Evolutionary conservation across 1,140 invertebrate genomes (phyloP), one percentile per base, ranked within the genome.

Genomic region (Drosophila insularis): DNA sequence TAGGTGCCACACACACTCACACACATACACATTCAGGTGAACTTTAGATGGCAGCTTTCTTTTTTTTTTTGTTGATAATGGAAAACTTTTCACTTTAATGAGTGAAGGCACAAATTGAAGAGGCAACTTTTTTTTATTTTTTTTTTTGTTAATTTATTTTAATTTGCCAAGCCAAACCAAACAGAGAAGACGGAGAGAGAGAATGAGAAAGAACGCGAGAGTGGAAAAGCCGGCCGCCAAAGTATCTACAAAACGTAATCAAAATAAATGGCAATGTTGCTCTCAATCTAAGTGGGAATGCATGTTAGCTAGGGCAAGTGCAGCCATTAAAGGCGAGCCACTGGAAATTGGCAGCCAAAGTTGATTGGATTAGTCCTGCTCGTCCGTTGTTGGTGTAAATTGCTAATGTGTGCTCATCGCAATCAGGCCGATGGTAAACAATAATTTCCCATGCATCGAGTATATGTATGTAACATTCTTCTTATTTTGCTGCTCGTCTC

Each of bases 121-220:
- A n/a, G 21, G 62, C 31, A 31, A 14, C 66, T 80, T 31, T 63
- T 27, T 0, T 23, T 27, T 27, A 5, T 6, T 6, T 27, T 1
- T 27, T 27, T 27, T 27, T 66, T 71, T 70, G 69, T 80, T 85
- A 86, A 78, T 85, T 81, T 78, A 69, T 81, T 86, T 78, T 75
- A 78, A 86, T 87, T 81, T 84, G 50, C 66, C 17, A 46, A 40
- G 4, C 3, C 14, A 19, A 46, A 46, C 43, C 10, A 46, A 46
- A 14, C 4, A 17, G 32, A 11, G 8, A 43, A 43, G 0, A 43
- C 14, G 5, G 13, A 17, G 5, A 6, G 43, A 7, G 8, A 7
- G 0, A 35, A 8, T 10, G 8, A 10, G 8, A 35, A 3, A 35
- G 8, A 50, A 10, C n/a, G 54, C 14, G 17, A 17, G 63, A 32